Conservation (phyloP, 2,113 vertebrate species). For the Mesitornis unicolor region DNA sequence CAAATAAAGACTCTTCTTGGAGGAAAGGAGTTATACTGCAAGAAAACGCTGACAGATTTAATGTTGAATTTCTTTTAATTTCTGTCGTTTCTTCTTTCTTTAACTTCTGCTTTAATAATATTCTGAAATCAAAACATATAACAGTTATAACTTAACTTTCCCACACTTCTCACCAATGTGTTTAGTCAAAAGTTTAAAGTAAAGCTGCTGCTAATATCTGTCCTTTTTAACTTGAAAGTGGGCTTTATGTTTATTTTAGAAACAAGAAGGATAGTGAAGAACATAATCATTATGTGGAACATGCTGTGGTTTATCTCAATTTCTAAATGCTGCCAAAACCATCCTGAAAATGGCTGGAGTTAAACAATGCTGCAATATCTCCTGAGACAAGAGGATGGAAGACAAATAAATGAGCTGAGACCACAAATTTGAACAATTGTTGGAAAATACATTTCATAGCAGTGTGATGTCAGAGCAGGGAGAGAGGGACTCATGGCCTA, state of each 20-base stretch:
- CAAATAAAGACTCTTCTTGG: neutral
- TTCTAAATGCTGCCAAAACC: neutral
- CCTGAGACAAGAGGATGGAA: neutral
- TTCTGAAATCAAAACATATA: neutral
- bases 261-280: neutral
- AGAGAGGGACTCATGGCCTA: fast-evolving
- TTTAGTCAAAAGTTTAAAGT: neutral
- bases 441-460: neutral
- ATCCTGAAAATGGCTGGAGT: neutral
- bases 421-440: neutral
- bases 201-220: neutral
- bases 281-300: neutral
- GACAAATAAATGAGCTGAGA: neutral
- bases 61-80: neutral
- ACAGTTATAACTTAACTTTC: neutral
- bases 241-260: neutral
- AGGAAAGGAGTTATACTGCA: neutral
- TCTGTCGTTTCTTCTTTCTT: neutral
- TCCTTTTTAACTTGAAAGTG: neutral
- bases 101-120: neutral
- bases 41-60: neutral
- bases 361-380: neutral
- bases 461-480: neutral
- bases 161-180: neutral
- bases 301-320: neutral